Evolutionary conservation across 2,888 invertebrate species (phyloP).

Genomic region (Phalangium opilio): DNA sequence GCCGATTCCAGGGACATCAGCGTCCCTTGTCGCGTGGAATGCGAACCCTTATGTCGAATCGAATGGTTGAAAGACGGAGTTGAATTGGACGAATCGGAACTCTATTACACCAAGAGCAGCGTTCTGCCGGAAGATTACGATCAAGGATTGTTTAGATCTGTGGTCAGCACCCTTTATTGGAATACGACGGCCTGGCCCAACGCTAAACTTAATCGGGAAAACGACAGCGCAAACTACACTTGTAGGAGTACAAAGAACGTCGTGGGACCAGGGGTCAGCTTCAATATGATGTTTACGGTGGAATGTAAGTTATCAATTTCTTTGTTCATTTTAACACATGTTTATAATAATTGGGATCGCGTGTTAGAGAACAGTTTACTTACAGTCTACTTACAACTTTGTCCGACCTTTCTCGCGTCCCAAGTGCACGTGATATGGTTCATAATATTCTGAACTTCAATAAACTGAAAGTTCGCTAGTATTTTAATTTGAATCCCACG

Average conservation of each 20-base stretch:
- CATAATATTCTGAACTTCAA: too few relatives aligned
- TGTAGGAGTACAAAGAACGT: constrained; percentile 20
- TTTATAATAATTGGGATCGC: too few relatives aligned
- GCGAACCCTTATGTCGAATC: constrained; percentile 67
- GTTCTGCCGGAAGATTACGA: constrained; percentile 15
- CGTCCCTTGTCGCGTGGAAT: constrained; percentile 59
- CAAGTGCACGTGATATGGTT: too few relatives aligned
- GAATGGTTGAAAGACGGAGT: constrained; percentile 43
- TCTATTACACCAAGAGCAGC: constrained; percentile 9
- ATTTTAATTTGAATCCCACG: too few relatives aligned
- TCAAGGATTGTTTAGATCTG: constrained; percentile 70
- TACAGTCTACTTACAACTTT: too few relatives aligned
- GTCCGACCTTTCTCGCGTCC: too few relatives aligned
- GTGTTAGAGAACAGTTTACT: too few relatives aligned
- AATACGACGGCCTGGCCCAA: constrained; percentile 21
- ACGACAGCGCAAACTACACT: constrained; percentile 21
- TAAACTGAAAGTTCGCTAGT: too few relatives aligned
- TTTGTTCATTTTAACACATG: too few relatives aligned
- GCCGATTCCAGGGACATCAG: neutral
- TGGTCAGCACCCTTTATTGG: constrained; percentile 60
- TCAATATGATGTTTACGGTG: constrained; percentile 67
- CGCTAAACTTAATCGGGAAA: constrained; percentile 16
- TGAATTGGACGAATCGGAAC: constrained; percentile 4
- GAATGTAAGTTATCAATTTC: constrained; percentile 59
- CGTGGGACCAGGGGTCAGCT: constrained; percentile 63